Evolutionary conservation across 2,888 invertebrate genomes (phyloP).

Genomic region (Apocheima hispidaria): DNA sequence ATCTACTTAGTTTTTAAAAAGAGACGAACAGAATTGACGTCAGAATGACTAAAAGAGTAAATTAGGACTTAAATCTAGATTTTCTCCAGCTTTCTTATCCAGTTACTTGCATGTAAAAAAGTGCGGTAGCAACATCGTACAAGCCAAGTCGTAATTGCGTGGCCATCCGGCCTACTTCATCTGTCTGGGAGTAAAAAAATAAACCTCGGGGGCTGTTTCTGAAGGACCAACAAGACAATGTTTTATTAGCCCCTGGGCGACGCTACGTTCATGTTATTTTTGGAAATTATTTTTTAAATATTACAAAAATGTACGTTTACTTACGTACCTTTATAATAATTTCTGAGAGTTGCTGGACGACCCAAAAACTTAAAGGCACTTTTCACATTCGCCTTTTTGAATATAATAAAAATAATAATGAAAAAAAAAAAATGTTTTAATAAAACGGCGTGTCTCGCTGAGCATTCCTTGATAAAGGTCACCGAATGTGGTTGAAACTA

Average conservation of each 20-base stretch:
- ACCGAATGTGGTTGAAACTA: too few species aligned
- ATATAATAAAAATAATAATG: too few species aligned
- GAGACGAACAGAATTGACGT: too few species aligned
- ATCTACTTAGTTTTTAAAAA: too few species aligned
- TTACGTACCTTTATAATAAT: background rate
- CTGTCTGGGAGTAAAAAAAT: slow-evolving; percentile 6
- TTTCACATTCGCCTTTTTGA: too few species aligned
- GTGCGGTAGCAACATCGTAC: slow-evolving; percentile 1
- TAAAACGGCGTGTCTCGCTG: too few species aligned
- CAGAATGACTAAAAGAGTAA: too few species aligned
- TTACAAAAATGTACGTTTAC: background rate
- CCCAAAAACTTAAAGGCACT: too few species aligned
- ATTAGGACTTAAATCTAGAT: background rate
- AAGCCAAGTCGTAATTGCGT: slow-evolving; percentile 14
- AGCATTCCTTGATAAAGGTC: too few species aligned
- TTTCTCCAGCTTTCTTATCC: background rate
- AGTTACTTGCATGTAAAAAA: background rate
- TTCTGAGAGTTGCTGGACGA: too few species aligned
- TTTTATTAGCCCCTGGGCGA: slow-evolving; percentile 17
- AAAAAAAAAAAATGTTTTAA: too few species aligned
- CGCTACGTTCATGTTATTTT: slow-evolving; percentile 6
- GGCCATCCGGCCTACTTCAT: slow-evolving; percentile 4
- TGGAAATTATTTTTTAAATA: slow-evolving; percentile 8
- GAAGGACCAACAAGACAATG: slow-evolving; percentile 12
- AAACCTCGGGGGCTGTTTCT: background rate